Conservation (phyloP, 1,140 invertebrate genomes). For the Scaptomyza pallida region DNA sequence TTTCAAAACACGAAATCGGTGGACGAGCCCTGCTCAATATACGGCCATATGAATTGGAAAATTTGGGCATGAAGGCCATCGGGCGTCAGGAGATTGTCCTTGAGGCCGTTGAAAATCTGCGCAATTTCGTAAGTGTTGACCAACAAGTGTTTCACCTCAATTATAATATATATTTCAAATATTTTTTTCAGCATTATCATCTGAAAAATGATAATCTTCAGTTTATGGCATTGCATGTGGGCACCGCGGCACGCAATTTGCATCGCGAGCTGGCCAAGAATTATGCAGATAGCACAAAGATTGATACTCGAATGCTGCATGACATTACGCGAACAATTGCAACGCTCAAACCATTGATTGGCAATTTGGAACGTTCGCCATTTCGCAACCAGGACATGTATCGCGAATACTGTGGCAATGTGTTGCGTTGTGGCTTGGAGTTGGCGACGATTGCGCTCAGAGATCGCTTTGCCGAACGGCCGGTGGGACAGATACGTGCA, state of each 20-base stretch:
- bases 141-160: not conserved
- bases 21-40: slow-evolving; percentile 93
- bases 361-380: slow-evolving; percentile 92
- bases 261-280: slow-evolving; percentile 86
- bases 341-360: slow-evolving; percentile 93
- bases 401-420: slow-evolving; percentile 84
- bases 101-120: slow-evolving; percentile 94
- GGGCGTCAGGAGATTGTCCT: slow-evolving; percentile 97
- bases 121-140: slow-evolving; percentile 91
- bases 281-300: slow-evolving; percentile 87
- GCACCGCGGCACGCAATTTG: slow-evolving; percentile 92
- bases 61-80: slow-evolving; percentile 92
- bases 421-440: slow-evolving; percentile 92
- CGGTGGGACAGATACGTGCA: slow-evolving; percentile 87
- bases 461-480: slow-evolving; percentile 93
- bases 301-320: slow-evolving; percentile 92
- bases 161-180: not conserved
- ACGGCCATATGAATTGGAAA: slow-evolving; percentile 93
- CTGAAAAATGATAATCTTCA: slow-evolving; percentile 95
- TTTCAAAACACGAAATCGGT: slow-evolving; percentile 91
- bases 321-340: slow-evolving; percentile 93
- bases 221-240: slow-evolving; percentile 92
- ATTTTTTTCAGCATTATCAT: slow-evolving; percentile 92
- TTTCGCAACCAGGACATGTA: slow-evolving; percentile 81
- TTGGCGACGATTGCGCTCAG: slow-evolving; percentile 94